A percentile compares a stretch with the other conserved stretches of the same genome.
phyloP scores from a whole-genome alignment of 2,113 vertebrate genomes.

The Phylloscopus trochiloides region DNA sequence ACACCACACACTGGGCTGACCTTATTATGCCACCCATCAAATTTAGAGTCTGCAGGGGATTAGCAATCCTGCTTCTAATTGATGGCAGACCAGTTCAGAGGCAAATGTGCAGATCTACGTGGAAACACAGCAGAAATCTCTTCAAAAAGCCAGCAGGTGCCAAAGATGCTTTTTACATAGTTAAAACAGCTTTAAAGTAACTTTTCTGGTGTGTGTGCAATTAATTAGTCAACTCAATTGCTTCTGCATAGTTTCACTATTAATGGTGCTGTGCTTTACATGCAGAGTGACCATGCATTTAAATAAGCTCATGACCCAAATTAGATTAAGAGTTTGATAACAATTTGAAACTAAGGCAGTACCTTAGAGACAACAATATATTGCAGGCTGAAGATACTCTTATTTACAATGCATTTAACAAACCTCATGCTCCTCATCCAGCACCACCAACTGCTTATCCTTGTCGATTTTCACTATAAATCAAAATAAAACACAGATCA shows the following conservation, averaged over 20 bases:
- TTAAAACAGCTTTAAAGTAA: neutral
- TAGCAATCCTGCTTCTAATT: conserved; percentile 45
- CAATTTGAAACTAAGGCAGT: conserved; percentile 59
- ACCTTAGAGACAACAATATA: conserved; percentile 57
- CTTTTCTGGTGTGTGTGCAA: neutral
- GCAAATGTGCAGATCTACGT: neutral
- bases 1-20: conserved; percentile 22
- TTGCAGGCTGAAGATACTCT: conserved; percentile 65
- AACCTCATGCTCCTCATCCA: conserved; percentile 95
- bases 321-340: conserved; percentile 64
- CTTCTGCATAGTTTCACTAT: conserved; percentile 12
- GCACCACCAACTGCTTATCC: conserved; percentile 89
- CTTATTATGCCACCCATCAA: conserved; percentile 50
- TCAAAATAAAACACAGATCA: conserved; percentile 59
- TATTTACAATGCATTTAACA: conserved; percentile 71
- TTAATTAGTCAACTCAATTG: conserved; percentile 23
- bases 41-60: conserved; percentile 52
- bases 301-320: conserved; percentile 53
- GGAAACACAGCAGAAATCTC: conserved; percentile 22
- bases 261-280: conserved; percentile 53
- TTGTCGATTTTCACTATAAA: conserved; percentile 96
- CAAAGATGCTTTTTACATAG: neutral
- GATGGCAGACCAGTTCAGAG: conserved; percentile 25
- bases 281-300: conserved; percentile 51
- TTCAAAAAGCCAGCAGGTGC: conserved; percentile 20